Conservation (phyloP, 2,888 invertebrate genomes). For the Synergus umbraculus region DNA sequence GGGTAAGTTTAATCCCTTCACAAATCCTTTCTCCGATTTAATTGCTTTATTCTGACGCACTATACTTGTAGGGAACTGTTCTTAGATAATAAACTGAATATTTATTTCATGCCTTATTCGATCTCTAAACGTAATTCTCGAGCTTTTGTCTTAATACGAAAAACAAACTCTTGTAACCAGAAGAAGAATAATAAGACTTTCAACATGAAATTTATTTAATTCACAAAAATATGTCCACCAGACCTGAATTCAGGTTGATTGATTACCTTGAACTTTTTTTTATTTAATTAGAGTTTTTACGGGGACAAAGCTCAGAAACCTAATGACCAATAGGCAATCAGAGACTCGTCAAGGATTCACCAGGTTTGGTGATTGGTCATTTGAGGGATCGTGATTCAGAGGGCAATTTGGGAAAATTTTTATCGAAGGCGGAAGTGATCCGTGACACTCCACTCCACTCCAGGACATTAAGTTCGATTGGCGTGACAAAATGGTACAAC, state of each 20-base stretch:
- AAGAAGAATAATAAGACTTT: background rate
- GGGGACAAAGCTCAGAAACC: background rate
- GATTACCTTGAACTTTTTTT: background rate
- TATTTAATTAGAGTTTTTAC: background rate
- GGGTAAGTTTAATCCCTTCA: slow-evolving; percentile 53
- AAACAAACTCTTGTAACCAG: background rate
- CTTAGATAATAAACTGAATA: slow-evolving; percentile 33
- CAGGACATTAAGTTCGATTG: slow-evolving; percentile 18
- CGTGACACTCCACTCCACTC: slow-evolving; percentile 23
- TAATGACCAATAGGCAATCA: background rate
- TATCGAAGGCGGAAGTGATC: slow-evolving; percentile 44
- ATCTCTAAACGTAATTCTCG: background rate
- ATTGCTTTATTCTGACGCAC: slow-evolving; percentile 56
- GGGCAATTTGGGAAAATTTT: slow-evolving; percentile 52
- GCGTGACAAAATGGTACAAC: slow-evolving; percentile 40
- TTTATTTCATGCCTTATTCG: background rate
- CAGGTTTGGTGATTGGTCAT: background rate
- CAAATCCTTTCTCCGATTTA: slow-evolving; percentile 48
- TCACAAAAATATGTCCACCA: background rate
- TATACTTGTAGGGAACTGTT: slow-evolving; percentile 55
- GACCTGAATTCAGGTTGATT: no score
- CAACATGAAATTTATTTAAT: background rate
- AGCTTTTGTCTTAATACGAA: background rate
- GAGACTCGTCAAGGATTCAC: background rate
- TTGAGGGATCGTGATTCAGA: background rate